A percentile compares a stretch with the other conserved stretches of the same genome.
phyloP scores from a whole-genome alignment of 2,888 invertebrate species.

The Erebia palarica region DNA sequence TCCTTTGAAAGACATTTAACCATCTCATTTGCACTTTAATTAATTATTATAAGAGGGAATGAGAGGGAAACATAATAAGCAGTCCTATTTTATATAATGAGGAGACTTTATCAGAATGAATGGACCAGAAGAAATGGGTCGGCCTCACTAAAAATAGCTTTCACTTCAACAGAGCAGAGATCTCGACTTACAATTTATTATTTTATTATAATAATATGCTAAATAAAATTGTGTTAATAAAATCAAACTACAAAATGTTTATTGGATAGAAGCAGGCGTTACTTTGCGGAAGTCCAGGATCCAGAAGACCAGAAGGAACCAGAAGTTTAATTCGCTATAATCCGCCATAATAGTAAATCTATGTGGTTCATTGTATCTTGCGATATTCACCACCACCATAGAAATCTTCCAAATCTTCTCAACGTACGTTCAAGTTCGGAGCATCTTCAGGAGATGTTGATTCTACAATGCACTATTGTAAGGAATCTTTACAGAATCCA shows the following conservation, averaged over 20 bases:
- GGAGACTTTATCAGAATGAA: slow-evolving; percentile 32
- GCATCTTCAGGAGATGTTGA: too few species aligned
- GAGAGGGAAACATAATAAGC: slow-evolving; percentile 28
- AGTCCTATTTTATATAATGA: slow-evolving; percentile 31
- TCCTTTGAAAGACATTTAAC: slow-evolving; percentile 8
- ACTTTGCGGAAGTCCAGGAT: too few species aligned
- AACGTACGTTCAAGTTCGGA: too few species aligned
- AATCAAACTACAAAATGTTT: not conserved
- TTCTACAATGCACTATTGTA: too few species aligned
- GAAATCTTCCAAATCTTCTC: too few species aligned
- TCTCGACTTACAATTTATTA: not conserved
- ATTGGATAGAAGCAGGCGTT: too few species aligned
- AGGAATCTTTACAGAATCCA: too few species aligned
- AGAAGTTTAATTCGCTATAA: too few species aligned
- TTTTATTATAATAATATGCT: not conserved
- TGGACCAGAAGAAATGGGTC: slow-evolving; percentile 27
- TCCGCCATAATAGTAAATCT: too few species aligned
- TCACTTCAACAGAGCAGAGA: not conserved
- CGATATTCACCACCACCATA: too few species aligned
- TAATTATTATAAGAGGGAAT: slow-evolving; percentile 16
- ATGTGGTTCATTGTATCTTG: too few species aligned
- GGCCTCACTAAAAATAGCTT: slow-evolving; percentile 19
- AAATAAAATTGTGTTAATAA: not conserved
- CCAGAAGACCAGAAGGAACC: too few species aligned
- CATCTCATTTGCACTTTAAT: slow-evolving; percentile 8